A percentile compares a stretch with the other conserved stretches of the same genome.
Conservation (phyloP, 2,888 invertebrate species). For the Ichneumoninae sp. region DNA sequence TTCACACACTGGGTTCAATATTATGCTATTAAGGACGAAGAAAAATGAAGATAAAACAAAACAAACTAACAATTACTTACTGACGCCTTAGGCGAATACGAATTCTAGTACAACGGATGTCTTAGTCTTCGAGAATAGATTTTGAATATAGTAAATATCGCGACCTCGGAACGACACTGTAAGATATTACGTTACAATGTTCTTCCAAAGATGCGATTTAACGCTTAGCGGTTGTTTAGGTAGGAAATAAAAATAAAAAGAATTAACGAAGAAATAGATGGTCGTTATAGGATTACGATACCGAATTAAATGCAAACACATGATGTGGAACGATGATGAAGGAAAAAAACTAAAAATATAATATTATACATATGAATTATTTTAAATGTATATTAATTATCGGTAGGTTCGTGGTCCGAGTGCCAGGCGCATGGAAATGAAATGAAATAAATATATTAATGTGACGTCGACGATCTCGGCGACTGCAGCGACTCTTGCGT, state of each 20-base stretch:
- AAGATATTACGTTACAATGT: background rate
- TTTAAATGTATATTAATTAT: constrained; percentile 57
- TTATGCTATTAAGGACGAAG: constrained; percentile 15
- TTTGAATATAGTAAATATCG: constrained; percentile 1
- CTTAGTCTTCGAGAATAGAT: constrained; percentile 45
- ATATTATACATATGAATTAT: constrained; percentile 58
- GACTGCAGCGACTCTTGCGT: constrained; percentile 55
- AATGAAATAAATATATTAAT: constrained; percentile 48
- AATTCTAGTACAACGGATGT: constrained; percentile 59
- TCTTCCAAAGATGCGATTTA: constrained; percentile 25
- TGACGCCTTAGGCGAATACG: constrained; percentile 54
- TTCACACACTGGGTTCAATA: constrained; percentile 18
- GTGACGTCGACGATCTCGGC: constrained; percentile 50
- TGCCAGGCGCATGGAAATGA: constrained; percentile 63
- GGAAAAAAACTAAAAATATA: background rate
- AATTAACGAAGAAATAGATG: constrained; percentile 19
- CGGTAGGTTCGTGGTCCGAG: constrained; percentile 44
- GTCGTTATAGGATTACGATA: constrained; percentile 10
- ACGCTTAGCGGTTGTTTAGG: constrained; percentile 53
- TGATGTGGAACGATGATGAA: constrained; percentile 9
- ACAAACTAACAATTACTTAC: constrained; percentile 40
- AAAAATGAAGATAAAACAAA: constrained; percentile 12
- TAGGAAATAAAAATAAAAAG: constrained; percentile 14
- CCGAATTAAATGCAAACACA: constrained; percentile 11
- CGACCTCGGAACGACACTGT: background rate